Evolutionary conservation across 2,797 vertebrate species (phyloP).

Genomic region (Fringilla coelebs): DNA sequence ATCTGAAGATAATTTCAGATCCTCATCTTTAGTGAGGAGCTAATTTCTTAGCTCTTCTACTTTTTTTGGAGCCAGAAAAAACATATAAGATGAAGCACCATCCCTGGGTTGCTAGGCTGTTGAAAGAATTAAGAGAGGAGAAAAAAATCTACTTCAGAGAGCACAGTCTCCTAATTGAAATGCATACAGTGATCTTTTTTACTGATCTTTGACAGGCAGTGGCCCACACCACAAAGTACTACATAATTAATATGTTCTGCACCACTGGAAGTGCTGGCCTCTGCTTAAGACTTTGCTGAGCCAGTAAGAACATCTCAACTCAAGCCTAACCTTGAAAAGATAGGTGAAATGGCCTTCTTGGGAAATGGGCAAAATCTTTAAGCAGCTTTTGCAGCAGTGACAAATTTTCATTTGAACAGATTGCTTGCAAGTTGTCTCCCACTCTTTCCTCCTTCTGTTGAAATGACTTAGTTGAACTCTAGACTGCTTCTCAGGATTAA

Average conservation of each 20-base stretch:
- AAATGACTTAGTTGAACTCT: slow-evolving; percentile 47
- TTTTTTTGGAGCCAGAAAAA: neutral
- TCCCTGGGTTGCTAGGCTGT: neutral
- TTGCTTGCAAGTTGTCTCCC: slow-evolving; percentile 38
- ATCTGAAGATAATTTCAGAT: neutral
- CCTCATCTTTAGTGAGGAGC: neutral
- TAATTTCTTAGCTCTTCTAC: slow-evolving; percentile 8
- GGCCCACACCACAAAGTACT: neutral
- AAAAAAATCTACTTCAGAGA: neutral
- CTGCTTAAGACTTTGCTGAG: slow-evolving; percentile 20
- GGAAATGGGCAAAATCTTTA: neutral
- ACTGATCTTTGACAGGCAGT: neutral
- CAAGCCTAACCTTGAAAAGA: slow-evolving; percentile 5
- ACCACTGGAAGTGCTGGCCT: neutral
- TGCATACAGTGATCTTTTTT: slow-evolving; percentile 5
- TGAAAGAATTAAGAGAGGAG: neutral
- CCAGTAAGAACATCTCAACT: neutral
- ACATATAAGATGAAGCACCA: neutral
- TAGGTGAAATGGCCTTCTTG: neutral
- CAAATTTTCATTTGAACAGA: slow-evolving; percentile 15
- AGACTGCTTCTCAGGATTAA: slow-evolving; percentile 4
- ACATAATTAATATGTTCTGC: slow-evolving; percentile 27
- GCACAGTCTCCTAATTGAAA: neutral
- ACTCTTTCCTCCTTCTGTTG: slow-evolving; percentile 27
- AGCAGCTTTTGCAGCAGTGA: neutral